Evolutionary conservation across 2,113 vertebrate species (phyloP).

Genomic region (Phalacrocorax aristotelis): DNA sequence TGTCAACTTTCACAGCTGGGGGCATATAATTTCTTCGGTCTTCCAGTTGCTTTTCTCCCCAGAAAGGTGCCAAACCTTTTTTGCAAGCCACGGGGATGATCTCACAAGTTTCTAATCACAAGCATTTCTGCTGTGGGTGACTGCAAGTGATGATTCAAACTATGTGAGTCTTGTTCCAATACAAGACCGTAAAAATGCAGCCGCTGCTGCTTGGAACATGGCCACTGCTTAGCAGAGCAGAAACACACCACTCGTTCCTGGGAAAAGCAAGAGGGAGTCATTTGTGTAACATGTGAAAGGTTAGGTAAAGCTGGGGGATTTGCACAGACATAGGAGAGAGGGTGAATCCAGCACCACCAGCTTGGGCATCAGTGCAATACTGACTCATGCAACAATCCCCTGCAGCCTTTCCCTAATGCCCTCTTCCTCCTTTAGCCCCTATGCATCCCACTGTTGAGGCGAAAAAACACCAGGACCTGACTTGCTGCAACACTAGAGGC

Average conservation of each 20-base stretch:
- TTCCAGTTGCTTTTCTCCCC: background rate
- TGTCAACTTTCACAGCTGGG: background rate
- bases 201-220: background rate
- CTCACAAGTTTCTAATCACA: background rate
- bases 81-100: background rate
- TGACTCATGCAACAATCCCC: background rate
- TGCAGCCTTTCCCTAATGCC: background rate
- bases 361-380: background rate
- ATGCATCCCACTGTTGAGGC: background rate
- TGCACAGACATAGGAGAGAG: background rate
- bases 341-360: background rate
- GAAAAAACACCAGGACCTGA: background rate
- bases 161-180: background rate
- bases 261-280: background rate
- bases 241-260: background rate
- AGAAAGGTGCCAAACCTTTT: background rate
- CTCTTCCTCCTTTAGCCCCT: background rate
- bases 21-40: background rate
- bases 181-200: background rate
- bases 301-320: background rate
- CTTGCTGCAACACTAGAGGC: background rate
- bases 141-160: background rate
- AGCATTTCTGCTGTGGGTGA: background rate
- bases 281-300: background rate
- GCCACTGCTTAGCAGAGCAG: background rate